phyloP scores from a whole-genome alignment of 2,797 vertebrate genomes.

The Delichon dasypus region DNA sequence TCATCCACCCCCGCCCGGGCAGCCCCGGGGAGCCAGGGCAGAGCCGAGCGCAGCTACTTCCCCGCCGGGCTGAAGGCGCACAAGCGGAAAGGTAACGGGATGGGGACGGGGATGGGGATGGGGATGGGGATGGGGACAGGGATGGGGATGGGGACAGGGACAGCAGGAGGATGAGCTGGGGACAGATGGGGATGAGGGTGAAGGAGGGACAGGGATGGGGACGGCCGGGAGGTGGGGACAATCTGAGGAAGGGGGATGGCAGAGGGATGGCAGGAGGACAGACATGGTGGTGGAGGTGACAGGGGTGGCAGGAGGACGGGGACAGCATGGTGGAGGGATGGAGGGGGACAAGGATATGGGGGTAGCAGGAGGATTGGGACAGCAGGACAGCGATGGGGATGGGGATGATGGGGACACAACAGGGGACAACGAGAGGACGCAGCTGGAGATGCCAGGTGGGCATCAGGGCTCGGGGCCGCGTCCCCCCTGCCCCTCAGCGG shows the following conservation, averaged over 20 bases:
- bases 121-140: background rate
- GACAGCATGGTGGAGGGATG: too few species aligned
- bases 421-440: rapidly evolving
- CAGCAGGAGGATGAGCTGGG: too few species aligned
- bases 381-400: background rate
- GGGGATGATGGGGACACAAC: background rate
- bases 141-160: background rate
- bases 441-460: background rate
- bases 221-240: rapidly evolving
- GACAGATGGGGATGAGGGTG: background rate
- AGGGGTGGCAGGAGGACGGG: background rate
- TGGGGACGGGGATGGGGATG: background rate
- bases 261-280: background rate
- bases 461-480: rapidly evolving
- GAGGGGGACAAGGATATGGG: too few species aligned
- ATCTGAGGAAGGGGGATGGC: background rate
- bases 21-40: slow-evolving; percentile 50
- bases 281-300: background rate
- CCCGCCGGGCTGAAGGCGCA: slow-evolving; percentile 52
- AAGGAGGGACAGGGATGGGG: background rate
- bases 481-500: rapidly evolving
- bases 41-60: slow-evolving; percentile 50
- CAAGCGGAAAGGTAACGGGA: slow-evolving; percentile 55
- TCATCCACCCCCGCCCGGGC: background rate
- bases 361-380: background rate